phyloP scores from a whole-genome alignment of 2,797 vertebrate species.

The Myiotriccus ornatus region DNA sequence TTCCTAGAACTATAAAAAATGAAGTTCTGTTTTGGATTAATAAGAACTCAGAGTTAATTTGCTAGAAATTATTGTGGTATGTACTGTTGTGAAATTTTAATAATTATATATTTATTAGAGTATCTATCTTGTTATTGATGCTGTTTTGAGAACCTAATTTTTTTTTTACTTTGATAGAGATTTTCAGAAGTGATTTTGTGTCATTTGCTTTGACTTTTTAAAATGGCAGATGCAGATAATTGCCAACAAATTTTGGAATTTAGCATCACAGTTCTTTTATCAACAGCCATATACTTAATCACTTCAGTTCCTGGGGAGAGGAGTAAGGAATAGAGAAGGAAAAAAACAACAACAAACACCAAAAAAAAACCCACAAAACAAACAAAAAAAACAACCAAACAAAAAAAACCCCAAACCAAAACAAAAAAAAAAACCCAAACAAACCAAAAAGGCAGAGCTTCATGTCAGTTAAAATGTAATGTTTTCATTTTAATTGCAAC shows the following conservation, averaged over 20 bases:
- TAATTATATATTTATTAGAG: not conserved
- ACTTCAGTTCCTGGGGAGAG: not conserved
- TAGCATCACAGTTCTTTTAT: not conserved
- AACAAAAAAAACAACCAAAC: not conserved
- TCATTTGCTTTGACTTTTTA: not conserved
- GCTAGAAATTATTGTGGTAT: not conserved
- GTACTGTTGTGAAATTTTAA: not conserved
- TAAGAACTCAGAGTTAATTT: not conserved
- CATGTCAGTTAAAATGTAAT: not conserved
- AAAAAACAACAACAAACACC: not conserved
- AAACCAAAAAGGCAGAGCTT: not conserved
- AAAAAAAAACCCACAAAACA: too few relatives aligned
- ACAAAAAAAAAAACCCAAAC: too few relatives aligned
- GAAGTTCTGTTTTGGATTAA: not conserved
- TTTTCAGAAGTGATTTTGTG: not conserved
- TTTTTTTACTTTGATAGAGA: not conserved
- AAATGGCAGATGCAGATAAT: not conserved
- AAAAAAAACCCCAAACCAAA: too few relatives aligned
- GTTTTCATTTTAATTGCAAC: not conserved
- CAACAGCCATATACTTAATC: not conserved
- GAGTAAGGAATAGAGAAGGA: not conserved
- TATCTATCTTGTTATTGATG: not conserved
- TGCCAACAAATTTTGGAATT: not conserved
- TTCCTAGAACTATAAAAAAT: not conserved
- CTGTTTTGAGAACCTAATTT: not conserved